Evolutionary conservation across 2,113 vertebrate species (phyloP).

Genomic region (Passer domesticus): DNA sequence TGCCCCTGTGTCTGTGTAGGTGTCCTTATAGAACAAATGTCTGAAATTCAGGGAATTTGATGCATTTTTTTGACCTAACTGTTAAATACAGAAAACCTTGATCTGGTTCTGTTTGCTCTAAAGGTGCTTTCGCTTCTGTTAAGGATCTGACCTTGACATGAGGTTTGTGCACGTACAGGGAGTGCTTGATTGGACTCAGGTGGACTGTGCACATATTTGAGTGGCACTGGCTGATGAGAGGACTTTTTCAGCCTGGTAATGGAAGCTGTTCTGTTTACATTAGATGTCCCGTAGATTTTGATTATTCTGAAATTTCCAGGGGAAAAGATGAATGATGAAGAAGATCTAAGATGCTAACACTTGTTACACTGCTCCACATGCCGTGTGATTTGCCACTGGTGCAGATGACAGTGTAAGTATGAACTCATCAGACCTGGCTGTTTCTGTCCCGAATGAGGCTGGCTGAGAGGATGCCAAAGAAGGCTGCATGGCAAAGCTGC

Average conservation of each 20-base stretch:
- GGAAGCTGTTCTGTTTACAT: background rate
- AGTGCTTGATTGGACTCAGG: background rate
- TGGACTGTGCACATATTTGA: background rate
- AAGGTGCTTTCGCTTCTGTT: background rate
- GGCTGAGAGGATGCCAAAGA: background rate
- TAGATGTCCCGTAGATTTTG: background rate
- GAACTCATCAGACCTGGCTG: background rate
- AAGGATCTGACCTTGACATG: background rate
- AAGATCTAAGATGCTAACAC: background rate
- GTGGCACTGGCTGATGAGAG: background rate
- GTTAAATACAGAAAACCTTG: background rate
- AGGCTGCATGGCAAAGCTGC: conserved; percentile 3
- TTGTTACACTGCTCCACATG: background rate
- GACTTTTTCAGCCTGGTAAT: background rate
- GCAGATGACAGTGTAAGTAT: background rate
- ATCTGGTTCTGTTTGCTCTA: background rate
- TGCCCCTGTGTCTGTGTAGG: background rate
- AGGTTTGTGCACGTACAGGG: background rate
- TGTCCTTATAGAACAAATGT: background rate
- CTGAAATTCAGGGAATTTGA: background rate
- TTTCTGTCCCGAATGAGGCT: background rate
- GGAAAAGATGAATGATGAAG: background rate
- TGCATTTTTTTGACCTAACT: background rate
- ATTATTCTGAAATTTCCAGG: background rate
- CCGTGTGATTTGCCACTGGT: background rate